Evolutionary conservation across 2,113 vertebrate species (phyloP).

Genomic region (Thamnophis sirtalis): DNA sequence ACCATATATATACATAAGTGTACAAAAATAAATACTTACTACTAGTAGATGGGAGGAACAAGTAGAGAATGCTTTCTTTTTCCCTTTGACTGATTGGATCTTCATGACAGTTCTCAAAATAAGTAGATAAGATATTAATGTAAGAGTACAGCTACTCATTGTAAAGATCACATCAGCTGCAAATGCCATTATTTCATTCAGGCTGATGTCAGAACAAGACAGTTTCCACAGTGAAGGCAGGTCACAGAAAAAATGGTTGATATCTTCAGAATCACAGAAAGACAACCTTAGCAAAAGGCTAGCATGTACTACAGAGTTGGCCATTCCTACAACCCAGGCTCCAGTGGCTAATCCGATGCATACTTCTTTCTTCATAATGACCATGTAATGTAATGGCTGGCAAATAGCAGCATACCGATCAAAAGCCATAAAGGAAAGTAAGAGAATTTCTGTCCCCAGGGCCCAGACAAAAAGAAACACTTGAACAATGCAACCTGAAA

Average conservation of each 20-base stretch:
- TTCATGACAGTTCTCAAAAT: not conserved
- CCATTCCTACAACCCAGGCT: not conserved
- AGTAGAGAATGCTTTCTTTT: conserved; percentile 7
- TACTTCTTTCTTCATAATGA: conserved; percentile 31
- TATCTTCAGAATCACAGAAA: conserved; percentile 3
- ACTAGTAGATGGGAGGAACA: not conserved
- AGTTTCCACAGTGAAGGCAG: not conserved
- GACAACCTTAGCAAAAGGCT: not conserved
- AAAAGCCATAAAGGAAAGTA: conserved; percentile 44
- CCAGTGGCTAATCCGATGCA: not conserved
- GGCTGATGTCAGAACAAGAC: not conserved
- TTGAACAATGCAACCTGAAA: conserved; percentile 19
- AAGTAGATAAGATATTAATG: not conserved
- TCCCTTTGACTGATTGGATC: not conserved
- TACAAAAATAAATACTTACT: conserved; percentile 35
- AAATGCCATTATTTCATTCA: not conserved
- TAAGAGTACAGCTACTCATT: not conserved
- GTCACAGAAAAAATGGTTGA: conserved; percentile 31
- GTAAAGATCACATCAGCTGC: not conserved
- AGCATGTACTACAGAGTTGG: not conserved
- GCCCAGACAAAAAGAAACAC: no score
- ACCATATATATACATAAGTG: conserved; percentile 44
- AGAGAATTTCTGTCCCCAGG: not conserved
- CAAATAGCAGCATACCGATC: conserved; percentile 45
- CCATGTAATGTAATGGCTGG: conserved; percentile 32